Conservation (phyloP, 2,797 vertebrate species). For the Notolepis coatsorum region DNA sequence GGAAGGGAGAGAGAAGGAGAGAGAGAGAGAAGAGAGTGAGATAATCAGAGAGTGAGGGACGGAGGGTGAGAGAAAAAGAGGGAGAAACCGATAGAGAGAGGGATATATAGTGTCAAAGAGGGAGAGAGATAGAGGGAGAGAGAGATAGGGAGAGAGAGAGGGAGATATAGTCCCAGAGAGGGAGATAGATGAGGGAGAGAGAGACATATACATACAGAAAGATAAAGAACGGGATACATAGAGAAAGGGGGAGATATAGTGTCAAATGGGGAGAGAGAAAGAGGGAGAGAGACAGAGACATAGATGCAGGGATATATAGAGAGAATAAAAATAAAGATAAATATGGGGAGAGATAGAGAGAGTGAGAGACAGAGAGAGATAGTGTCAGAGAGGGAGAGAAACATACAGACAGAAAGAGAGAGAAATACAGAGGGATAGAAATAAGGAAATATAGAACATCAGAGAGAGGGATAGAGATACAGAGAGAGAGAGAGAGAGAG, state of each 20-base stretch:
- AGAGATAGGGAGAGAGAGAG: background rate
- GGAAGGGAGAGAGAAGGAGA: background rate
- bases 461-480: too few species aligned
- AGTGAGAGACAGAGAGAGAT: background rate
- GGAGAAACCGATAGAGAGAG: background rate
- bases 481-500: background rate
- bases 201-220: too few species aligned
- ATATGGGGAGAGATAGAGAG: background rate
- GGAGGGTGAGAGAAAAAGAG: too few species aligned
- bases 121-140: too few species aligned
- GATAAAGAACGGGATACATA: too few species aligned
- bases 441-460: too few species aligned
- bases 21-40: background rate
- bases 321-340: background rate
- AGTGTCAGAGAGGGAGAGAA: background rate
- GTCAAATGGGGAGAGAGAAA: constrained; percentile 1
- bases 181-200: too few species aligned
- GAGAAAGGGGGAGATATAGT: background rate
- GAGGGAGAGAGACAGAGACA: background rate
- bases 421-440: background rate
- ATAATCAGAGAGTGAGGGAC: background rate
- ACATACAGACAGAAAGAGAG: background rate
- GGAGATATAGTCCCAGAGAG: too few species aligned
- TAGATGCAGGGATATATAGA: too few species aligned
- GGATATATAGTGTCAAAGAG: too few species aligned